Evolutionary conservation across 2,797 vertebrate genomes (phyloP).

Genomic region (Anas capensis): DNA sequence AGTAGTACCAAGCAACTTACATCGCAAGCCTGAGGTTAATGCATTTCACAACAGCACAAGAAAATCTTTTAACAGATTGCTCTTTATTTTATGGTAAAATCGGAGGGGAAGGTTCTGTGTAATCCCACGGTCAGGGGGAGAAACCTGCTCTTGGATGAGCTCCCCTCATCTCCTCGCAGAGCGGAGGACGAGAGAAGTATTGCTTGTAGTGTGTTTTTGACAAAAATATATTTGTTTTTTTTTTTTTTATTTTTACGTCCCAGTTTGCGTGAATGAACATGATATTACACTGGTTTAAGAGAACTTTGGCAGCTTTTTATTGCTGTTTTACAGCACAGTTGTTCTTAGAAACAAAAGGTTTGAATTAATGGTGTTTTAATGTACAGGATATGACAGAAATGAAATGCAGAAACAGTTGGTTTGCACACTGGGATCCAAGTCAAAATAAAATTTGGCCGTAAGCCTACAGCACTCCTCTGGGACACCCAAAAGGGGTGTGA

Average conservation of each 20-base stretch:
- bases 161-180: neutral
- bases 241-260: neutral
- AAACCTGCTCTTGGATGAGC: neutral
- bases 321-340: conserved; percentile 53
- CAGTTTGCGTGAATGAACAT: neutral
- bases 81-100: conserved; percentile 39
- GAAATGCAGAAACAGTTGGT: conserved; percentile 72
- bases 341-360: conserved; percentile 66
- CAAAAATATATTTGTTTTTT: neutral
- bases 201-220: neutral
- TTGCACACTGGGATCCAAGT: conserved; percentile 60
- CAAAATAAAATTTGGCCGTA: conserved; percentile 60
- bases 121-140: neutral
- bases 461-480: conserved; percentile 49
- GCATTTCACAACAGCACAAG: conserved; percentile 60
- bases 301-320: conserved; percentile 54
- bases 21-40: conserved; percentile 36
- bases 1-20: conserved; percentile 20
- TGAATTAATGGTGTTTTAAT: conserved; percentile 67
- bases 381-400: conserved; percentile 70
- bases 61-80: conserved; percentile 53
- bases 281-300: conserved; percentile 2
- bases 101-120: neutral
- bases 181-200: neutral
- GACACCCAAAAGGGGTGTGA: conserved; percentile 56